phyloP scores from a whole-genome alignment of 2,113 vertebrate species.

The Spea multiplicata region DNA sequence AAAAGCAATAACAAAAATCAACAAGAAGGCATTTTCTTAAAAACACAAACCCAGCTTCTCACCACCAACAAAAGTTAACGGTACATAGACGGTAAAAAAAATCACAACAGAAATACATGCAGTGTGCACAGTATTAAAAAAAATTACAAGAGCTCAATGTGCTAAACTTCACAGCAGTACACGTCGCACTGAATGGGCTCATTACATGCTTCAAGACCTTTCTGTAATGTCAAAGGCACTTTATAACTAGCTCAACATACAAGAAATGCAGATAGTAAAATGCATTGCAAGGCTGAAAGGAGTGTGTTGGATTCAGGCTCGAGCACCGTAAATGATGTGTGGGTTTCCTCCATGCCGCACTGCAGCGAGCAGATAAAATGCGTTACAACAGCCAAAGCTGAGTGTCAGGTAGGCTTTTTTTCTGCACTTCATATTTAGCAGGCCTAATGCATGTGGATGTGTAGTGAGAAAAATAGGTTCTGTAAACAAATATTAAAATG shows the following conservation, averaged over 20 bases:
- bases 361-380: not conserved
- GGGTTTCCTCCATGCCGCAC: not conserved
- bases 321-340: not conserved
- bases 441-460: too few species aligned
- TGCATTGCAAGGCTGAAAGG: constrained; percentile 7
- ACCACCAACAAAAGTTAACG: not conserved
- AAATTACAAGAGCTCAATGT: not conserved
- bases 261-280: constrained; percentile 23
- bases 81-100: not conserved
- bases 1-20: not conserved
- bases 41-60: too few species aligned
- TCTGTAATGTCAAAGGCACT: constrained; percentile 23
- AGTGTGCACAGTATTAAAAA: not conserved
- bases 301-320: not conserved
- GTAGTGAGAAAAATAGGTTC: too few species aligned
- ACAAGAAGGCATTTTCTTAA: not conserved
- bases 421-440: too few species aligned
- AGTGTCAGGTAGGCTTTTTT: too few species aligned
- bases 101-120: not conserved
- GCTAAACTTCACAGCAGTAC: constrained; percentile 5
- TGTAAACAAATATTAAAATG: too few species aligned
- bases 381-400: not conserved
- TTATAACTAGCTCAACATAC: constrained; percentile 14
- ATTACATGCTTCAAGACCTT: constrained; percentile 30
- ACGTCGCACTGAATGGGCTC: constrained; percentile 8